Evolutionary conservation across 2,113 vertebrate species (phyloP).

Genomic region (Eonycteris spelaea): DNA sequence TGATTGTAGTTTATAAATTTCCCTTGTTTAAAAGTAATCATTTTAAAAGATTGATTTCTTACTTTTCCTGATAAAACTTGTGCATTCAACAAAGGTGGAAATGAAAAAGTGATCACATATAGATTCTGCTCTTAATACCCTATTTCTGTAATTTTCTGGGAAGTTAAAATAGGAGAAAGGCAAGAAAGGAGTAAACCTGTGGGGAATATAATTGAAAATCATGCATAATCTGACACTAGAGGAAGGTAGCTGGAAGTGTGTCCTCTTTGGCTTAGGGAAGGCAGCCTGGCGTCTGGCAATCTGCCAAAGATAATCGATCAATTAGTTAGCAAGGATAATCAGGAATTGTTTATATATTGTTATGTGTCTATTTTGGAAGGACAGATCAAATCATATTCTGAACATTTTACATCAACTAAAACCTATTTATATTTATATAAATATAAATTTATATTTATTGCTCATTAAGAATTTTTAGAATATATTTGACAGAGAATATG

Average conservation of each 20-base stretch:
- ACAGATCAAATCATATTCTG: background rate
- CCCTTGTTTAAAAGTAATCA: background rate
- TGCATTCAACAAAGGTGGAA: background rate
- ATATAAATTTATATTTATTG: background rate
- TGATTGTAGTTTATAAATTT: background rate
- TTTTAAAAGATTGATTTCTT: constrained; percentile 8
- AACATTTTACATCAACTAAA: background rate
- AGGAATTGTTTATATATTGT: background rate
- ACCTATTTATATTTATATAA: background rate
- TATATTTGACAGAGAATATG: background rate
- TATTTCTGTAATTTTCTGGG: background rate
- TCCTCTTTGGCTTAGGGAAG: background rate
- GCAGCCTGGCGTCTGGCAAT: background rate
- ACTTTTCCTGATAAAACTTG: background rate
- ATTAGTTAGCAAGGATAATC: background rate
- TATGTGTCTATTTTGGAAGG: background rate
- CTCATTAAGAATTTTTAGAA: background rate
- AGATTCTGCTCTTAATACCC: background rate
- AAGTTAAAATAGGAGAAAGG: background rate
- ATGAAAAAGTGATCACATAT: background rate
- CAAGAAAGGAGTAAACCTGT: background rate
- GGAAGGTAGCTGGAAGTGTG: background rate
- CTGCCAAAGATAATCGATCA: background rate
- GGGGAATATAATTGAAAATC: background rate
- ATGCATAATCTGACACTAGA: background rate